phyloP scores from a whole-genome alignment of 2,113 vertebrate genomes.

The Fregetta grallaria region DNA sequence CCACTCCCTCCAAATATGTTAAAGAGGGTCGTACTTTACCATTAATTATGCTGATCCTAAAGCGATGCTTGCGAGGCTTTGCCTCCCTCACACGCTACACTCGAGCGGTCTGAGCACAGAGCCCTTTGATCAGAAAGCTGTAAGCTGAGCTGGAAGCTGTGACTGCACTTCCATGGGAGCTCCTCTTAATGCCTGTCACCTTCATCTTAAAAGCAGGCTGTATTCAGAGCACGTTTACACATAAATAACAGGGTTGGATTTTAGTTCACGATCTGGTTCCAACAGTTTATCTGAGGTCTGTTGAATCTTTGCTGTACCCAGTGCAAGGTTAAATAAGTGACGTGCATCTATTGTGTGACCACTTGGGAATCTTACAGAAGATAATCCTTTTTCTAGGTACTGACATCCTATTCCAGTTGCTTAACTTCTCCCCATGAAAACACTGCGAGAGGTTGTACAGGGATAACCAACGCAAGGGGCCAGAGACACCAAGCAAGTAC shows the following conservation, averaged over 20 bases:
- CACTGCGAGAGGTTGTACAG: neutral
- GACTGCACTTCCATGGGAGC: neutral
- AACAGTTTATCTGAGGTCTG: neutral
- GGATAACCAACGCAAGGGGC: neutral
- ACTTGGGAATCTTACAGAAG: neutral
- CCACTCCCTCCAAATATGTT: neutral
- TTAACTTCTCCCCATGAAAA: neutral
- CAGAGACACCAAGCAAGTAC: neutral
- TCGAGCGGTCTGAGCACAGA: neutral
- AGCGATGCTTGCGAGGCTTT: rapidly evolving
- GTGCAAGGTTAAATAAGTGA: neutral
- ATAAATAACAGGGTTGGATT: neutral
- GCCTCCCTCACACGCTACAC: rapidly evolving
- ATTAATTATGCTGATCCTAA: neutral
- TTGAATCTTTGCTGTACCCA: neutral
- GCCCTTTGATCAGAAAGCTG: neutral
- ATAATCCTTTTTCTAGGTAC: neutral
- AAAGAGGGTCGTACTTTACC: neutral
- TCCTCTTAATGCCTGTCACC: neutral
- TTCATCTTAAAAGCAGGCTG: neutral
- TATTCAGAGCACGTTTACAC: neutral
- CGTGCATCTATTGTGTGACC: neutral
- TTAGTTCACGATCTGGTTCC: neutral
- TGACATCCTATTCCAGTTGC: neutral
- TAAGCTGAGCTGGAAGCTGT: neutral